These are phyloP conservation scores for Chloroclystis v-ata DNA, from an alignment of 2,888 invertebrate genomes.

Conservation along the genomic window DNA sequence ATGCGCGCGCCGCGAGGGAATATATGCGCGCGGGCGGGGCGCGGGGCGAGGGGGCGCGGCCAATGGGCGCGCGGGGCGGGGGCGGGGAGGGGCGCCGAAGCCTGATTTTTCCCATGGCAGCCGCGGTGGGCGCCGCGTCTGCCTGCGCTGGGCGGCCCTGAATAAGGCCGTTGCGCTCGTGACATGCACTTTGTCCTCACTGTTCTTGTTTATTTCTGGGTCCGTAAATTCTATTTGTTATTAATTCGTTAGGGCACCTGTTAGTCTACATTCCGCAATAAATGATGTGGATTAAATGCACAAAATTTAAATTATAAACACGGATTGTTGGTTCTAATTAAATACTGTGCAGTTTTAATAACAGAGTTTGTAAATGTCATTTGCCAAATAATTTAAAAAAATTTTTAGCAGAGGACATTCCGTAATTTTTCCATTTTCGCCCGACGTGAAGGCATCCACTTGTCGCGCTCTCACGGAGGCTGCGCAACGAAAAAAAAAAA, in stretches of 20 bases:
- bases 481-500: slow-evolving; percentile 49
- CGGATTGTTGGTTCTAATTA: neutral
- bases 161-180: slow-evolving; percentile 75
- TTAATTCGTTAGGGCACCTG: slow-evolving; percentile 25
- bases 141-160: slow-evolving; percentile 71
- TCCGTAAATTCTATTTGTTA: slow-evolving; percentile 39
- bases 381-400: neutral
- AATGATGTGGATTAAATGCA: slow-evolving; percentile 9
- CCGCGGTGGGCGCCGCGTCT: slow-evolving; percentile 61
- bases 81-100: slow-evolving; percentile 73
- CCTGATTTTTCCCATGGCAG: slow-evolving; percentile 75
- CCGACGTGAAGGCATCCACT: slow-evolving; percentile 76
- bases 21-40: slow-evolving; percentile 71
- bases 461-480: slow-evolving; percentile 65
- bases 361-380: too few relatives aligned
- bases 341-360: neutral
- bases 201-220: slow-evolving; percentile 51
- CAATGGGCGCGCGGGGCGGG: slow-evolving; percentile 73
- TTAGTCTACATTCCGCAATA: slow-evolving; percentile 21
- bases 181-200: slow-evolving; percentile 70
- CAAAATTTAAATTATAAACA: slow-evolving; percentile 1
- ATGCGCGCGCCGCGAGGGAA: slow-evolving; percentile 60
- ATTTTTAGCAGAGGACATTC: too few relatives aligned
- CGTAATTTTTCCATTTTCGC: too few relatives aligned
- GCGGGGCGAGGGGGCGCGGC: slow-evolving; percentile 67